Base-by-base conservation (phyloP, 30 jellyfish, hydroid and myxozoan genomes). In the Nemopilema nomurai region DNA sequence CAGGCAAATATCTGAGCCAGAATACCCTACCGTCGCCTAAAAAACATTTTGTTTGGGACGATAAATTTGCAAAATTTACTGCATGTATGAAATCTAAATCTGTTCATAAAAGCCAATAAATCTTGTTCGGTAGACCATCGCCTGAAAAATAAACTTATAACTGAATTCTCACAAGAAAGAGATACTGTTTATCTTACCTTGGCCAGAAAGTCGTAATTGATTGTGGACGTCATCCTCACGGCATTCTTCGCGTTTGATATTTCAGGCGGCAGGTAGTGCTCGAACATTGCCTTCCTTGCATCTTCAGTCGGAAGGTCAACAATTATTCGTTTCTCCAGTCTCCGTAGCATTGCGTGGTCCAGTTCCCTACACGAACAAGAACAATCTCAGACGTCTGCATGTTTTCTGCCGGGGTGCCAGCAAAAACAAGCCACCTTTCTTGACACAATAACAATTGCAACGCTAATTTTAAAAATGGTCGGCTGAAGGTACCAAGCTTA, bases 281-380 rank as follows among this genome's bases (percentile, higher is more conserved):
- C 90, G 24, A 93, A 62, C 98, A 93, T 93, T 51, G 83, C 78
- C 23, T 77, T 81, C n/a, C 98, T 89, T 1, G 98, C 98, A 69
- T 83, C 92, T 18, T 16, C 68, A 0, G 83, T 83, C 32, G 98
- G 98, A 75, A 93, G 76, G 49, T 84, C 98, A 0, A 93, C 98
- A 50, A 93, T 17, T 18, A 93, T 93, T 20, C 98, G 86, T 64
- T 93, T 93, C 81, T 93, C 98, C 24, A 93, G 91, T 31, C 98
- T 79, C 67, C 98, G 51, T 1, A 93, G 87, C 98, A 93, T 93
- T 8, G 98, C 98, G 83, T 84, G 97, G 49, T 93, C 98, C 13
- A 93, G 83, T 79, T 93, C 98, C 98, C 98, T 93, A 76, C 0
- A 26, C 13, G 57, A 41, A 3, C 57, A 41, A 41, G 57, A 41